Conservation (phyloP, 2,797 vertebrate species). For the Pogonophryne albipinna region DNA sequence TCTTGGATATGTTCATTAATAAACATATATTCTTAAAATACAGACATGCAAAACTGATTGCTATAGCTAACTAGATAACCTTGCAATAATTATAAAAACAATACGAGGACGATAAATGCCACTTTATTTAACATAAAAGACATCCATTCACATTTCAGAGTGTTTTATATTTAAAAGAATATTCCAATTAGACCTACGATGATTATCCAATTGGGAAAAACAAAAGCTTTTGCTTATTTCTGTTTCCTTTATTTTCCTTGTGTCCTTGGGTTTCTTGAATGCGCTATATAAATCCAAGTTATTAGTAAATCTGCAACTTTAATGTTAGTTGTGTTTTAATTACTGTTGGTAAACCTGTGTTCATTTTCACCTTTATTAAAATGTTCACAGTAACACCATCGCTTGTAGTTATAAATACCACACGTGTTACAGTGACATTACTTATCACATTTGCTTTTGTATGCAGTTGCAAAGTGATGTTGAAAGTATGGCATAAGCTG, state of each 20-base stretch:
- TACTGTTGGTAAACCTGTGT: background rate
- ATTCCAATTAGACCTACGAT: background rate
- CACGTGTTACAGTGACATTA: slow-evolving; percentile 40
- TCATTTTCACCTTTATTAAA: slow-evolving; percentile 36
- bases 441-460: slow-evolving; percentile 44
- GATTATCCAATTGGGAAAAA: background rate
- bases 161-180: background rate
- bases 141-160: too few species aligned
- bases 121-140: too few species aligned
- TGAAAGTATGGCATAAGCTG: slow-evolving; percentile 54
- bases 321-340: too few species aligned
- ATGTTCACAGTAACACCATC: slow-evolving; percentile 19
- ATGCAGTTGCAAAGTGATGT: slow-evolving; percentile 22
- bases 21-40: background rate
- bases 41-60: background rate
- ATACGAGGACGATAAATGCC: background rate
- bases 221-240: background rate
- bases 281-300: too few species aligned
- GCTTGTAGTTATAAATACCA: slow-evolving; percentile 43
- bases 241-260: too few species aligned
- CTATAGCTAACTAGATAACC: background rate
- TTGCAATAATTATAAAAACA: background rate
- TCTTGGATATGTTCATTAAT: slow-evolving; percentile 2
- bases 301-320: too few species aligned
- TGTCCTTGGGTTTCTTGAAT: too few species aligned